A percentile compares a stretch with the other conserved stretches of the same genome.
Conservation (phyloP, 2,888 invertebrate genomes). For the Lissocephala sabroskyi region DNA sequence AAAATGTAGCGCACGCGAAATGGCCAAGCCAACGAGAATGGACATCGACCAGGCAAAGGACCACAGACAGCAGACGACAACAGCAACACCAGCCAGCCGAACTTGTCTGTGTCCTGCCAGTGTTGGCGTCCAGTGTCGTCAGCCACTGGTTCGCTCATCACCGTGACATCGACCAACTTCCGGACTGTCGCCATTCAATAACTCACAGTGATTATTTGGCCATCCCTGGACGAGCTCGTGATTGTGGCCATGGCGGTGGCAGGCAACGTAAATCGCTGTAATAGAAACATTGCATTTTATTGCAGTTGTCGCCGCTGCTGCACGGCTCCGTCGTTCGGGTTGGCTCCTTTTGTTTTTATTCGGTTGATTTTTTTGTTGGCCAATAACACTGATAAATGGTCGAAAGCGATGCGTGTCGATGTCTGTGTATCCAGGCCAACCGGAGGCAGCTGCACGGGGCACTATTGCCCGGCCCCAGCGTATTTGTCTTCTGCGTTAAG, state of each 20-base stretch:
- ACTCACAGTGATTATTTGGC: too few species aligned
- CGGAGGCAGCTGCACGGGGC: constrained; percentile 26
- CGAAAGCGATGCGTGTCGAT: constrained; percentile 55
- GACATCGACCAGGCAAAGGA: constrained; percentile 8
- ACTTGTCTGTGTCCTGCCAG: constrained; percentile 10
- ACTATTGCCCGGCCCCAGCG: constrained; percentile 26
- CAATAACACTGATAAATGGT: constrained; percentile 66
- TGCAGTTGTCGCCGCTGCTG: constrained; percentile 45
- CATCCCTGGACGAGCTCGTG: not conserved
- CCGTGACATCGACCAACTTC: too few species aligned
- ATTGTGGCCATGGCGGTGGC: too few species aligned
- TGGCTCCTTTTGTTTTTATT: constrained; percentile 16
- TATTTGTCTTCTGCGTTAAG: constrained; percentile 44
- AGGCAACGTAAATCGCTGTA: constrained; percentile 60
- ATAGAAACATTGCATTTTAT: constrained; percentile 67
- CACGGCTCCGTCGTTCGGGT: constrained; percentile 12
- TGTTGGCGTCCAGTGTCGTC: constrained; percentile 8
- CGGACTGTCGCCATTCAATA: too few species aligned
- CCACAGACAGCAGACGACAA: not conserved
- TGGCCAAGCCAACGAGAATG: constrained; percentile 1
- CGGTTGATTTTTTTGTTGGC: constrained; percentile 25
- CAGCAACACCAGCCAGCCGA: not conserved
- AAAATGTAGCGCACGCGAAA: constrained; percentile 43
- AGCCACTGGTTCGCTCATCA: not conserved
- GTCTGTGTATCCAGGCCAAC: constrained; percentile 39